A percentile compares a stretch with the other conserved stretches of the same genome.
Evolutionary conservation across 2,797 vertebrate genomes (phyloP).

Genomic region (Enteromius unitaeniatus): DNA sequence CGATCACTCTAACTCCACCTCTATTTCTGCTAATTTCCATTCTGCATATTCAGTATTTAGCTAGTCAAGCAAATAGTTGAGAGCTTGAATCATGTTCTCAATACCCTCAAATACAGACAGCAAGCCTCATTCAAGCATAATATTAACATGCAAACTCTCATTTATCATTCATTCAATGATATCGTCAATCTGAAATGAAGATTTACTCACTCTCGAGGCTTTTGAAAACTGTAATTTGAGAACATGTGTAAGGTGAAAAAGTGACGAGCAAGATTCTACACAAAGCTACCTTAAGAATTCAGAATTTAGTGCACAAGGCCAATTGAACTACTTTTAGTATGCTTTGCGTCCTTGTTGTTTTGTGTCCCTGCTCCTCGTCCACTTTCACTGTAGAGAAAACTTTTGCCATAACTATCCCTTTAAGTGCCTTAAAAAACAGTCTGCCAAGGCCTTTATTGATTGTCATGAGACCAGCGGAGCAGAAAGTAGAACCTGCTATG

Average conservation of each 20-base stretch:
- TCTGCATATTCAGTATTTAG: background rate
- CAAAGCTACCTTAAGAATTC: background rate
- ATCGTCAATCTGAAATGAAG: background rate
- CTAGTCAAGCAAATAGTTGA: background rate
- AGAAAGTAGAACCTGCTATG: constrained; percentile 33
- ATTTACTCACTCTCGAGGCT: background rate
- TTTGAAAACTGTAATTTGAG: background rate
- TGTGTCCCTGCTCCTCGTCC: background rate
- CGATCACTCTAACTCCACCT: background rate
- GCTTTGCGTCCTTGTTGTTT: background rate
- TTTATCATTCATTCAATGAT: constrained; percentile 19
- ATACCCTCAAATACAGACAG: background rate
- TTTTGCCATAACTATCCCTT: background rate
- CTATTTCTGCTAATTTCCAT: background rate
- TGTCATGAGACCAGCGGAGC: constrained; percentile 33
- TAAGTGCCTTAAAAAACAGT: constrained; percentile 42
- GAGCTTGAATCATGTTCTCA: background rate
- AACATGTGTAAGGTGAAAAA: background rate
- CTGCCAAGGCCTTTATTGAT: constrained; percentile 46
- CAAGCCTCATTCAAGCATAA: background rate
- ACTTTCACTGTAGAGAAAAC: background rate
- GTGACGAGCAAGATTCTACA: background rate
- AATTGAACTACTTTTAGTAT: background rate
- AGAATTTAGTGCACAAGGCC: background rate
- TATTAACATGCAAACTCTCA: background rate